Evolutionary conservation across 2,797 vertebrate species (phyloP).

Genomic region (Platalea minor): DNA sequence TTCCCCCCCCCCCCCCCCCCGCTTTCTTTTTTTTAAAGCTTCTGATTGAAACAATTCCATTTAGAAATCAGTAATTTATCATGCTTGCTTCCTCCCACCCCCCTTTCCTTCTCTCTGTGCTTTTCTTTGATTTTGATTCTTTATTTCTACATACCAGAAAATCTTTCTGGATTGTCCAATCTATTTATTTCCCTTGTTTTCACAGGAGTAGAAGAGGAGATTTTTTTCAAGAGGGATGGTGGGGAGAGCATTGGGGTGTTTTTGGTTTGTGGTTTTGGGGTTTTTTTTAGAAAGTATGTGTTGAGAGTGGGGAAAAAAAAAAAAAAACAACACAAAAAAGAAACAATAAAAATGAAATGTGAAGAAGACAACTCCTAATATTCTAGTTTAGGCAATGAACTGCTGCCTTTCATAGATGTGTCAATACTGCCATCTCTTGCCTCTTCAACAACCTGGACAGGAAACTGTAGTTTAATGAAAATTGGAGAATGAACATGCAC

Average conservation of each 20-base stretch:
- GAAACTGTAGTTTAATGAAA: background rate
- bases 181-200: conserved; percentile 13
- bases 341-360: conserved; percentile 65
- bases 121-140: conserved; percentile 52
- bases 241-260: background rate
- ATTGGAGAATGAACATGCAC: background rate
- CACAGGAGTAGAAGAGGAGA: background rate
- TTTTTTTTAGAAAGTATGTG: background rate
- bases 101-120: background rate
- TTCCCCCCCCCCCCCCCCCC: no score
- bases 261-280: background rate
- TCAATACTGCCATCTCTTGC: conserved; percentile 82
- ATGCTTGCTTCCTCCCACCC: background rate
- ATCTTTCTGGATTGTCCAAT: background rate
- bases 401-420: conserved; percentile 41
- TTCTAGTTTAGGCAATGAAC: conserved; percentile 1
- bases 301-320: background rate
- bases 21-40: background rate
- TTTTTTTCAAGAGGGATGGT: background rate
- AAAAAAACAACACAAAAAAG: background rate
- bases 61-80: conserved; percentile 73
- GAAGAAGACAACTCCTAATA: conserved; percentile 44
- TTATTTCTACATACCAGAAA: conserved; percentile 12
- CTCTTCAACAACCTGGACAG: background rate
- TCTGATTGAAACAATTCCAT: conserved; percentile 73